These are phyloP conservation scores for Stegastes partitus DNA, from an alignment of 2,113 vertebrate species.

Conservation along the genomic window DNA sequence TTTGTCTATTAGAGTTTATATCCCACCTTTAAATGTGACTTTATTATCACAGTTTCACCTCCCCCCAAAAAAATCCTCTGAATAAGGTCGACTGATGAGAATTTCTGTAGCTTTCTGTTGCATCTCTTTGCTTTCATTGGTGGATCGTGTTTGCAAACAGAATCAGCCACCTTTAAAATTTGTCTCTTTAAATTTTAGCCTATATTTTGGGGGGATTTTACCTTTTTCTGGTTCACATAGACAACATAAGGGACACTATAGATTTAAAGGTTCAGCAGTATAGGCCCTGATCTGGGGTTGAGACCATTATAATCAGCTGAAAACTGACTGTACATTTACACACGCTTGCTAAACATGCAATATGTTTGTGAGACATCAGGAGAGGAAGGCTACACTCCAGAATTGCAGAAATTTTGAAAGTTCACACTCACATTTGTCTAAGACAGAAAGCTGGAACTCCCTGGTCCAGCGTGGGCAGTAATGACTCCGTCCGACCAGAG, in stretches of 20 bases:
- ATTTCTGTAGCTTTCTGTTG: background rate
- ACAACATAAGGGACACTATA: no score
- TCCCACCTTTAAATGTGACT: background rate
- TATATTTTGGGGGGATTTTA: background rate
- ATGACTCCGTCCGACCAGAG: constrained; percentile 44
- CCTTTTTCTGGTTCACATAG: background rate
- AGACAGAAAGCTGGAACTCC: background rate
- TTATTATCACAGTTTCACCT: background rate
- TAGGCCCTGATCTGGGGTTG: background rate
- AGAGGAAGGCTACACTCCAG: background rate
- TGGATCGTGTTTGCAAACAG: background rate
- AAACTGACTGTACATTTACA: background rate
- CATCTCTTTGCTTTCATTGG: background rate
- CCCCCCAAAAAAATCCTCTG: background rate
- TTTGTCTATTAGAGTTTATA: no score
- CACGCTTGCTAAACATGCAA: background rate
- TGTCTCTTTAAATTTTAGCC: background rate
- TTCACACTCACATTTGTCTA: background rate
- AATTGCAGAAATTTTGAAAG: background rate
- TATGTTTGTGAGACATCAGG: background rate
- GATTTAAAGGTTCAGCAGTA: no score
- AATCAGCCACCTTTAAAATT: background rate
- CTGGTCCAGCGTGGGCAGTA: background rate
- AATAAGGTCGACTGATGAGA: background rate
- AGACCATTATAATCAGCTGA: background rate